Percentiles rank a stretch among this genome's conserved stretches.
Evolutionary conservation across 2,113 vertebrate genomes (phyloP).

Genomic region (Symphodus melops): DNA sequence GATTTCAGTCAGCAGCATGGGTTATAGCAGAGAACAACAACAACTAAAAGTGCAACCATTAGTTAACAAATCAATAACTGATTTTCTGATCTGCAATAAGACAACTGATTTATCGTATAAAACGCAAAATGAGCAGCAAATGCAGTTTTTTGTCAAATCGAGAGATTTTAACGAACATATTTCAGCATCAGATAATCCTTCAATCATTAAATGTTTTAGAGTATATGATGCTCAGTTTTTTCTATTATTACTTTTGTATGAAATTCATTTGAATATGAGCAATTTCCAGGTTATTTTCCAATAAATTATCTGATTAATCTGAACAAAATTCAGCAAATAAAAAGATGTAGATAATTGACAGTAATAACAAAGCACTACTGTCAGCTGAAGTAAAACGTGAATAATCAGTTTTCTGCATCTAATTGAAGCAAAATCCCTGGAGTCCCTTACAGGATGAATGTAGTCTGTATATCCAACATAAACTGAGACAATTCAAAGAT

Average conservation of each 20-base stretch:
- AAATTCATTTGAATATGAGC: background rate
- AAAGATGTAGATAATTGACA: background rate
- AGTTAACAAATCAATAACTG: background rate
- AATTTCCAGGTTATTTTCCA: background rate
- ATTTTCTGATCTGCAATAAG: background rate
- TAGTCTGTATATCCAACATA: too few species aligned
- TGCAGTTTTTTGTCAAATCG: background rate
- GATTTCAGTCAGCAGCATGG: background rate
- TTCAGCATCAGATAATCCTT: too few species aligned
- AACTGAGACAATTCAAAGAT: too few species aligned
- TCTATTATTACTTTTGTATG: too few species aligned
- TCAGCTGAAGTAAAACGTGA: background rate
- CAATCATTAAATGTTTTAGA: too few species aligned
- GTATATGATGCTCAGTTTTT: too few species aligned
- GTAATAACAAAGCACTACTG: background rate
- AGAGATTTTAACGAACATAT: too few species aligned
- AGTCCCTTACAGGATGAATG: background rate
- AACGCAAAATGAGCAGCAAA: too few species aligned
- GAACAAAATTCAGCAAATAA: background rate
- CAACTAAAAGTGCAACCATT: background rate
- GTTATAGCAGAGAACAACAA: background rate
- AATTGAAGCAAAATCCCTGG: background rate
- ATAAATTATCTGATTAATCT: background rate
- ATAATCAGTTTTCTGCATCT: background rate
- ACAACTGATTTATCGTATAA: background rate